phyloP scores from a whole-genome alignment of 2,113 vertebrate genomes.

The Cranoglanis bouderius region DNA sequence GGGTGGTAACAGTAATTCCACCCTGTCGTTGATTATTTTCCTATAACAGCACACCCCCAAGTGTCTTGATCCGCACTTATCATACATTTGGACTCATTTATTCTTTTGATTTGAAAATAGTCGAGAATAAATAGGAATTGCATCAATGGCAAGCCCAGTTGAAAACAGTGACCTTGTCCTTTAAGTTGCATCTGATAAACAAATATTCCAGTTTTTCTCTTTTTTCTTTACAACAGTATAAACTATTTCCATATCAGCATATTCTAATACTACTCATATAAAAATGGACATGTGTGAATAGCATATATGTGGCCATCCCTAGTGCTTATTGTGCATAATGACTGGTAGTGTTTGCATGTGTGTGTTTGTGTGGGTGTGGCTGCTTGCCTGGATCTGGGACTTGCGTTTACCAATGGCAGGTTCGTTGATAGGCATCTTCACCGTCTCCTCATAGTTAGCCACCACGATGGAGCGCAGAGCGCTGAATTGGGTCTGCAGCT shows the following conservation, averaged over 20 bases:
- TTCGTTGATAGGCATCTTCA: constrained; percentile 98
- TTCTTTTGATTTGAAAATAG: neutral
- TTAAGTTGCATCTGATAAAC: too few species aligned
- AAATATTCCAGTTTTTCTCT: too few species aligned
- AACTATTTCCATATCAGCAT: too few species aligned
- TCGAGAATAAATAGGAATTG: too few species aligned
- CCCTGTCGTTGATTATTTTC: neutral
- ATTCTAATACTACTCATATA: too few species aligned
- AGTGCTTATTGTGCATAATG: neutral
- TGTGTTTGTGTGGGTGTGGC: neutral
- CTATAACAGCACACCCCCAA: neutral
- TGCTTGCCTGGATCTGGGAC: constrained; percentile 90
- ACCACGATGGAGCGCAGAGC: constrained; percentile 92
- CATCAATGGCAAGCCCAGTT: too few species aligned
- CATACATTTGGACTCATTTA: neutral
- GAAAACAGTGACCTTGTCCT: too few species aligned
- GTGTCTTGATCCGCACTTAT: neutral
- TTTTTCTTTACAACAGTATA: too few species aligned
- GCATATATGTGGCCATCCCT: neutral
- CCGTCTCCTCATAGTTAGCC: constrained; percentile 91
- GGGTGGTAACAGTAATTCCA: neutral
- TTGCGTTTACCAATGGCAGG: constrained; percentile 85
- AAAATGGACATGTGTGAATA: too few species aligned
- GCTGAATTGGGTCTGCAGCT: constrained; percentile 91
- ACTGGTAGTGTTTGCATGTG: neutral